A percentile compares a stretch with the other conserved stretches of the same genome.
Conservation (phyloP, 2,113 vertebrate genomes). For the Tyrannus savana region DNA sequence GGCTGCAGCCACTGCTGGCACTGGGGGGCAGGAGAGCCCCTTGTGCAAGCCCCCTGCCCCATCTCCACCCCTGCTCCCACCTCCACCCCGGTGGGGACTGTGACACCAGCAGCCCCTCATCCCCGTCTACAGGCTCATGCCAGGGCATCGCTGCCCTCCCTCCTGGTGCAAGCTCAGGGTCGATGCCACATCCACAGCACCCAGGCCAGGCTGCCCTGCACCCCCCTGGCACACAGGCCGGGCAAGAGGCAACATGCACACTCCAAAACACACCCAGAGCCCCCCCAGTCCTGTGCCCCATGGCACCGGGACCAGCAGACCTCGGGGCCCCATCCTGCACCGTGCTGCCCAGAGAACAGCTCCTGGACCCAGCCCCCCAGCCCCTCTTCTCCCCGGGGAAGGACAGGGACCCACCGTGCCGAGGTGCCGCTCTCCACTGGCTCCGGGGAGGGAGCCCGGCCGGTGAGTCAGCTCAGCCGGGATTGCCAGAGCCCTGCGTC, state of each 20-base stretch:
- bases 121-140: not conserved
- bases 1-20: not conserved
- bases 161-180: fast-evolving
- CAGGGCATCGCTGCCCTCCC: not conserved
- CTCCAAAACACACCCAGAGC: not conserved
- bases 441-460: not conserved
- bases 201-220: not conserved
- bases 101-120: not conserved
- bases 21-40: not conserved
- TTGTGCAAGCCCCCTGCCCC: fast-evolving
- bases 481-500: conserved; percentile 32
- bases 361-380: not conserved
- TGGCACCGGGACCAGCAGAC: fast-evolving
- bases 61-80: not conserved
- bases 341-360: not conserved
- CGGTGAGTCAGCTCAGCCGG: conserved; percentile 20
- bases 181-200: not conserved
- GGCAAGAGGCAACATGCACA: not conserved
- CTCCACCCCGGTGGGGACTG: not conserved
- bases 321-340: not conserved
- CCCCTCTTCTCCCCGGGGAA: not conserved
- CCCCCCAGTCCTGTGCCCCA: not conserved
- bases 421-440: not conserved
- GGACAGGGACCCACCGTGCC: conserved; percentile 10
- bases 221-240: not conserved